phyloP scores from a whole-genome alignment of 2,113 vertebrate species.

The Falco punctatus region DNA sequence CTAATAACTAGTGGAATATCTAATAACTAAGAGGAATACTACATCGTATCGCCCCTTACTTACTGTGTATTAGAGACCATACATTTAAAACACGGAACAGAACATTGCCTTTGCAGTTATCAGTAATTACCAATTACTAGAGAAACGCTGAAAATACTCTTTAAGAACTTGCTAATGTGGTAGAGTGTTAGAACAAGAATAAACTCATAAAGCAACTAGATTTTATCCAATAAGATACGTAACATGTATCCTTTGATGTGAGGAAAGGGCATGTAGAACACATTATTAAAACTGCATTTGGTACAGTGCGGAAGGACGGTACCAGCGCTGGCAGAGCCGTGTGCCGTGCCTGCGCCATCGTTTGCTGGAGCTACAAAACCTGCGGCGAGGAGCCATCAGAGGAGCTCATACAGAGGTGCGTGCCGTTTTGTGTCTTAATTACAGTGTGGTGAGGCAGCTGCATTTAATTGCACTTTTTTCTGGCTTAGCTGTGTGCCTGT shows the following conservation, averaged over 20 bases:
- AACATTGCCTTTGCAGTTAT: neutral
- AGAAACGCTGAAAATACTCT: neutral
- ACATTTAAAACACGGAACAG: neutral
- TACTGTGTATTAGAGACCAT: neutral
- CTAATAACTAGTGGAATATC: too few relatives aligned
- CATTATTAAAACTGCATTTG: neutral
- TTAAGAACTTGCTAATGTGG: neutral
- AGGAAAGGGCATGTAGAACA: neutral
- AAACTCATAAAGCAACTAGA: neutral
- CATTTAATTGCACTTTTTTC: neutral
- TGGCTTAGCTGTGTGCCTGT: too few relatives aligned
- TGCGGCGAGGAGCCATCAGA: neutral
- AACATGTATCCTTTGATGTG: neutral
- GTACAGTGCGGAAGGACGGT: rapidly evolving
- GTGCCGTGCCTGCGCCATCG: rapidly evolving
- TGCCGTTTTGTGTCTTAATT: neutral
- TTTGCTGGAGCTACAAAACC: neutral
- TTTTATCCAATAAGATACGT: rapidly evolving
- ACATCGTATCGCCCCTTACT: neutral
- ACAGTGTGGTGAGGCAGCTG: neutral
- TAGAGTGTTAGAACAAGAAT: neutral
- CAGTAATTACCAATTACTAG: neutral
- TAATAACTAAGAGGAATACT: neutral
- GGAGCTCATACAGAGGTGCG: neutral
- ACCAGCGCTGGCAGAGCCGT: rapidly evolving